Evolutionary conservation across 1,140 invertebrate genomes (phyloP).

Genomic region (Zeugodacus cucurbitae): DNA sequence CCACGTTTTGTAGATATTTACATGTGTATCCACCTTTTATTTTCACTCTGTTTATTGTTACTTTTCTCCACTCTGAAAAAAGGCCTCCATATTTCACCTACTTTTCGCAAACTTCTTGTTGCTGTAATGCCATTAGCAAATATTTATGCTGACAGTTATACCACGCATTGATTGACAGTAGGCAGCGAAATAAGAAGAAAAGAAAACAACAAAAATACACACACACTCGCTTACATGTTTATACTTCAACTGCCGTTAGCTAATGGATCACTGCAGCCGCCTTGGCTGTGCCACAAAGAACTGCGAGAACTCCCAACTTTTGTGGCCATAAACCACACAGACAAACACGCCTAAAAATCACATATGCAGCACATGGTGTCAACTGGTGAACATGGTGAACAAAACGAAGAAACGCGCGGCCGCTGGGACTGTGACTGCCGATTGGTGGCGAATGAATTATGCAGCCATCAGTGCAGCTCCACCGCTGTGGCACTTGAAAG

Average conservation of each 20-base stretch:
- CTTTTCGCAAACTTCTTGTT: neutral
- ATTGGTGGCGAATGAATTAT: neutral
- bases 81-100: neutral
- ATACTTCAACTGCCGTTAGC: neutral
- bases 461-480: neutral
- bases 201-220: neutral
- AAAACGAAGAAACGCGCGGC: neutral
- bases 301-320: neutral
- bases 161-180: conserved; percentile 42
- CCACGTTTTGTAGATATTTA: no score
- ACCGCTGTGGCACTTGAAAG: neutral
- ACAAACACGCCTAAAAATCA: neutral
- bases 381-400: neutral
- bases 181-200: conserved; percentile 1
- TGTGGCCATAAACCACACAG: conserved; percentile 26
- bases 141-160: conserved; percentile 44
- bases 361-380: neutral
- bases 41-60: no score
- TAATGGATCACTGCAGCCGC: neutral
- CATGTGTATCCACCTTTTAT: no score
- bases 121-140: conserved; percentile 41
- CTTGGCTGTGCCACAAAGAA: neutral
- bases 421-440: neutral
- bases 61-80: no score
- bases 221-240: neutral